phyloP scores from a whole-genome alignment of 2,113 vertebrate species.

The Spea bombifrons region DNA sequence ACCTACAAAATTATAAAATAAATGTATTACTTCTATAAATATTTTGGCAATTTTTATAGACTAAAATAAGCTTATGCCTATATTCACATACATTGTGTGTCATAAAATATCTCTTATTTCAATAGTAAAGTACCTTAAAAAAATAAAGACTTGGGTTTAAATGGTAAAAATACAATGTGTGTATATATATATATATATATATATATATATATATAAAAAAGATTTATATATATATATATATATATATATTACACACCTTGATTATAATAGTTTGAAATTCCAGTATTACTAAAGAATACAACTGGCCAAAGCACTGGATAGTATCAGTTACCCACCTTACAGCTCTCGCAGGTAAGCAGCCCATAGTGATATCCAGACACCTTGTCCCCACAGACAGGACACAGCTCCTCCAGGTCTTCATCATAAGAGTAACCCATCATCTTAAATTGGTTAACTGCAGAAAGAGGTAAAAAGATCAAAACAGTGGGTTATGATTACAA shows the following conservation, averaged over 20 bases:
- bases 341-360: constrained; percentile 97
- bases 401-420: constrained; percentile 96
- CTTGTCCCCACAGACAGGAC: constrained; percentile 97
- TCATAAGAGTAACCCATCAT: constrained; percentile 99
- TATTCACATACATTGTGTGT: too few relatives aligned
- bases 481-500: background rate
- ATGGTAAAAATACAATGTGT: background rate
- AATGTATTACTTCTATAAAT: too few relatives aligned
- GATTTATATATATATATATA: background rate
- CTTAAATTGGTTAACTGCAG: constrained; percentile 90
- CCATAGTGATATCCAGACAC: constrained; percentile 98
- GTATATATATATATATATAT: background rate
- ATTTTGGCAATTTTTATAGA: too few relatives aligned
- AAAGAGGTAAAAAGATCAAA: constrained; percentile 48
- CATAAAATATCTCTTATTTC: too few relatives aligned
- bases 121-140: background rate
- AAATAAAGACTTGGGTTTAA: too few relatives aligned
- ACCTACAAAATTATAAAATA: too few relatives aligned
- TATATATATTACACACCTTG: constrained; percentile 1
- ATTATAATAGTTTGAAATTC: background rate
- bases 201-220: background rate
- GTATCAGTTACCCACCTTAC: constrained; percentile 79
- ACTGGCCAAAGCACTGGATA: background rate
- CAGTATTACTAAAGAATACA: background rate
- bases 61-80: too few relatives aligned